Percentiles rank a stretch among this genome's conserved stretches.
These are phyloP conservation scores for Drepana arcuata DNA, from an alignment of 1,140 invertebrate genomes.

Conservation along the genomic window DNA sequence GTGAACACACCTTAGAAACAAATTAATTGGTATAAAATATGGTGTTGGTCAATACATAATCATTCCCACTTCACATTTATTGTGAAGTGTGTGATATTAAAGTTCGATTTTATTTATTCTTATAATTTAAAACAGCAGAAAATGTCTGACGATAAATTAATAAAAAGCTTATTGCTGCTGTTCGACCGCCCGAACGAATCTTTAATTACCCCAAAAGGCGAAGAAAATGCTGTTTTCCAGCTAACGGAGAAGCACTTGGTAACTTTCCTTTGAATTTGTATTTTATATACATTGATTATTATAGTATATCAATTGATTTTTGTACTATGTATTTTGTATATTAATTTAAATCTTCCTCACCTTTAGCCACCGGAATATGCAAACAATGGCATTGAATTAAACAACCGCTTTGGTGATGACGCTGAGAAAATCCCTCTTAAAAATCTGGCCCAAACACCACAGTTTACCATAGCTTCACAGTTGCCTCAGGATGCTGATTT, in stretches of 20 bases:
- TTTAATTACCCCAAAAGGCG: conserved; percentile 59
- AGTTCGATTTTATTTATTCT: conserved; percentile 2
- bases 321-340: conserved; percentile 2
- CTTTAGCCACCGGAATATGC: conserved; percentile 52
- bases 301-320: conserved; percentile 1
- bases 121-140: conserved; percentile 2
- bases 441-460: conserved; percentile 34
- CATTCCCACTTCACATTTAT: conserved; percentile 40
- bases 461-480: conserved; percentile 42
- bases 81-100: conserved; percentile 43
- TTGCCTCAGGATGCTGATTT: conserved; percentile 67
- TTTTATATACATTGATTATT: conserved; percentile 3
- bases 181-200: conserved; percentile 65
- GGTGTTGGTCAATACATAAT: too few relatives aligned
- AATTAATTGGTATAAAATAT: too few relatives aligned
- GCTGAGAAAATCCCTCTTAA: conserved; percentile 48
- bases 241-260: conserved; percentile 51
- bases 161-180: conserved; percentile 39
- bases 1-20: too few relatives aligned
- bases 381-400: conserved; percentile 43
- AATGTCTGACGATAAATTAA: conserved; percentile 1
- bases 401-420: conserved; percentile 52
- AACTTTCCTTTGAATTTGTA: conserved; percentile 21
- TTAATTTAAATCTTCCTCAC: too few relatives aligned
- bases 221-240: conserved; percentile 48